Conservation (phyloP, 2,888 invertebrate genomes). For the Microplitis manilae region DNA sequence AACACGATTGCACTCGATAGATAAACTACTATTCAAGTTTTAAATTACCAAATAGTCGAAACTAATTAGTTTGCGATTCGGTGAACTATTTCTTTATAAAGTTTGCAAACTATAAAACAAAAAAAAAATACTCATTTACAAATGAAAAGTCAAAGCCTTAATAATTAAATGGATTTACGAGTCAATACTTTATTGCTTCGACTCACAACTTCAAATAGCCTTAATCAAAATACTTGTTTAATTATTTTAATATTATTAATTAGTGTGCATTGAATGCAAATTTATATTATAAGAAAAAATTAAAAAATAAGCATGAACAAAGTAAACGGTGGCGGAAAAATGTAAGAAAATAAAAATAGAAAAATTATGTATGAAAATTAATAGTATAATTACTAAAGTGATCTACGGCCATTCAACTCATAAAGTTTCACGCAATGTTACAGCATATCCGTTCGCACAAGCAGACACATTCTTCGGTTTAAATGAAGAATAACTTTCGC, state of each 20-base stretch:
- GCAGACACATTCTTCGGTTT: neutral
- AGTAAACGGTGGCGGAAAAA: no score
- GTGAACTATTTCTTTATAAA: neutral
- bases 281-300: neutral
- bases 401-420: constrained; percentile 10
- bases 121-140: neutral
- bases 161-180: neutral
- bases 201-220: neutral
- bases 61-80: neutral
- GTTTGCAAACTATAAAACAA: neutral
- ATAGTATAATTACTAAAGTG: constrained; percentile 5
- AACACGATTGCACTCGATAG: no score
- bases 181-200: neutral
- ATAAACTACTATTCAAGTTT: neutral
- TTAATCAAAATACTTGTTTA: neutral
- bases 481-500: constrained; percentile 11
- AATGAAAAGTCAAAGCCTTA: neutral
- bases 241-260: neutral
- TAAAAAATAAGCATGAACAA: neutral
- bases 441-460: constrained; percentile 24
- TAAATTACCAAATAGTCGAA: neutral
- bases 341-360: neutral
- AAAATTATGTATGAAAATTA: neutral
- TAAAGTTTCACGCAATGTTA: constrained; percentile 19
- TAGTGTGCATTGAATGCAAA: neutral